Base-by-base conservation (phyloP, 2,888 invertebrate species). In the Drosophila quinaria region DNA sequence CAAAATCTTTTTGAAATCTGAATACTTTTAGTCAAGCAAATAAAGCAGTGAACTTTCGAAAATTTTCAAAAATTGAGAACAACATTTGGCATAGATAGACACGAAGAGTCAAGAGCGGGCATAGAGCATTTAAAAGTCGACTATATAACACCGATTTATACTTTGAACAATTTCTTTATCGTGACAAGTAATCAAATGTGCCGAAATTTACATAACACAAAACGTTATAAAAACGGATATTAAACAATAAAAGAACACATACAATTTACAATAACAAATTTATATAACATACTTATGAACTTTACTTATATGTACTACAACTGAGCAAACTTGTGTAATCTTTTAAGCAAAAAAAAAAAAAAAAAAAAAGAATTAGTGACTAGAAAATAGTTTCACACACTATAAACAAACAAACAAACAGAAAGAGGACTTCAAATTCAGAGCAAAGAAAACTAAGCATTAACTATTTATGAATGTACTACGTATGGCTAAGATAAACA, bases 181-280 rank as follows among this genome's bases (percentile, higher is more conserved):
- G 54, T 76, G 61, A 69, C 69, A 61, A 61, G 64, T 63, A 78
- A 80, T 76, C 68, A 76, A 87, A 89, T 87, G 89, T 84, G 84
- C 89, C 86, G 77, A 81, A 89, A 71, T 77, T 72, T 62, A 71
- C 62, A 78, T 46, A 19, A 19, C 41, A 67, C 56, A 56, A 49
- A 67, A 78, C 29, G 22, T 17, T 29, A 11, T n/a, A 17, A 13
- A 33, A 33, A 17, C 6, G 17, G 22, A 29, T 29, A 8, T 29
- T 29, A 8, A 29, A 29, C 29, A 50, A 33, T 19, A 13, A 50
- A 49, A 19, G 17, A 49, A 50, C 56, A 59, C 58, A 89, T 73
- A 89, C 80, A 90, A 90, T 90, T 90, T 90, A 81, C 85, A 89
- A 78, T 64, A 71, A 79, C 50, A 78, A 78, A 80, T 85, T 81